Evolutionary conservation across 2,888 invertebrate species (phyloP).

Genomic region (Caenorhabditis sulstoni): DNA sequence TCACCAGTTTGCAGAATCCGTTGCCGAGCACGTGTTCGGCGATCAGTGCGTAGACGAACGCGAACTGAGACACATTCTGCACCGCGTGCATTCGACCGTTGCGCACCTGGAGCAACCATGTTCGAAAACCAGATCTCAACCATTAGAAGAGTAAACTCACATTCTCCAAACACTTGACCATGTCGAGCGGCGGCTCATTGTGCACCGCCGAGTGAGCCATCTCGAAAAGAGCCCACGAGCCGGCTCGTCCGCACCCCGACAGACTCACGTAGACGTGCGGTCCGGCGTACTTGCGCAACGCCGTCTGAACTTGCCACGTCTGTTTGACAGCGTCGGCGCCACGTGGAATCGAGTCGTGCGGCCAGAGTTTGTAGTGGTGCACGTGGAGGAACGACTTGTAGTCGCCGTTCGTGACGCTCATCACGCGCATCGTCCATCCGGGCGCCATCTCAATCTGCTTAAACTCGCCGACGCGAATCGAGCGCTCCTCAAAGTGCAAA

Average conservation of each 20-base stretch:
- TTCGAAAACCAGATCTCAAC: neutral
- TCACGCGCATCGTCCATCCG: conserved; percentile 58
- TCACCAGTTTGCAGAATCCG: conserved; percentile 25
- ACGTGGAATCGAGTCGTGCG: conserved; percentile 48
- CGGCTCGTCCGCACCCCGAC: conserved; percentile 70
- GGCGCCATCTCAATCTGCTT: conserved; percentile 43
- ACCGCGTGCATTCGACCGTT: conserved; percentile 61
- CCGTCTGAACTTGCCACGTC: conserved; percentile 61
- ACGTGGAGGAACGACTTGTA: conserved; percentile 62
- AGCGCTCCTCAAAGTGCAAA: conserved; percentile 53
- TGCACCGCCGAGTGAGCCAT: conserved; percentile 27
- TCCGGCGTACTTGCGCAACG: conserved; percentile 56
- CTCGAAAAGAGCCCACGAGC: conserved; percentile 67
- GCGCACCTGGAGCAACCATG: conserved; percentile 37
- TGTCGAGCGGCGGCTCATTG: conserved; percentile 22
- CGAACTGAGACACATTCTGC: conserved; percentile 56
- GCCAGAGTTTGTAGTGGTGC: conserved; percentile 62
- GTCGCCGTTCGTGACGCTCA: conserved; percentile 58
- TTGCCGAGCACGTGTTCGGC: conserved; percentile 61
- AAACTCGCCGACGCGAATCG: conserved; percentile 66
- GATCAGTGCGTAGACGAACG: conserved; percentile 53
- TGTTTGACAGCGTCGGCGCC: conserved; percentile 22
- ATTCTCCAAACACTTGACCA: conserved; percentile 45
- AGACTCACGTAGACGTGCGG: conserved; percentile 66
- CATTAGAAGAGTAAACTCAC: conserved; percentile 5